Evolutionary conservation across 2,888 invertebrate species (phyloP).

Genomic region (Eilema sororculum): DNA sequence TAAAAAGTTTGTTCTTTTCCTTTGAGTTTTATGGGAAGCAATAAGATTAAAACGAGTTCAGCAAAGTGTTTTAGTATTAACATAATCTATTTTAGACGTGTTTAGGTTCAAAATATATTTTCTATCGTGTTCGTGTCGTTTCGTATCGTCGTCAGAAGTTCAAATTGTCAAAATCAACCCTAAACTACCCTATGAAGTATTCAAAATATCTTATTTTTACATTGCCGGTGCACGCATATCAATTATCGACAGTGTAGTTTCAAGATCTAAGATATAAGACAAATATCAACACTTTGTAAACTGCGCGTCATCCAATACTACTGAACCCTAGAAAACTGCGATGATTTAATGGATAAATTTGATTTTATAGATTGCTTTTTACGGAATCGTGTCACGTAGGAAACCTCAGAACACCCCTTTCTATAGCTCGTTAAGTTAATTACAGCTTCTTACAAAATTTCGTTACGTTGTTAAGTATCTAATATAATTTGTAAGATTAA

Average conservation of each 20-base stretch:
- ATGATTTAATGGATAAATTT: neutral
- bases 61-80: slow-evolving; percentile 5
- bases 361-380: neutral
- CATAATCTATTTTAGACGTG: slow-evolving; percentile 7
- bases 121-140: neutral
- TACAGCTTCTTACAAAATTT: neutral
- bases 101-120: neutral
- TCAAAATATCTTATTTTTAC: neutral
- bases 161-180: neutral
- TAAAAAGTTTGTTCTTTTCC: slow-evolving; percentile 5
- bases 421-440: neutral
- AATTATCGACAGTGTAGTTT: neutral
- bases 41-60: slow-evolving; percentile 7
- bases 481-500: neutral
- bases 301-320: neutral
- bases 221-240: neutral
- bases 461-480: neutral
- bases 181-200: neutral
- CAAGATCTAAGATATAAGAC: too few relatives aligned
- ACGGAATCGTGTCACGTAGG: slow-evolving; percentile 7
- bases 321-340: neutral
- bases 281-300: too few relatives aligned
- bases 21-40: neutral
- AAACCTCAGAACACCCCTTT: neutral
- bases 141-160: neutral